These are phyloP conservation scores for Anabacerthia variegaticeps DNA, from an alignment of 2,797 vertebrate species.

Conservation along the genomic window DNA sequence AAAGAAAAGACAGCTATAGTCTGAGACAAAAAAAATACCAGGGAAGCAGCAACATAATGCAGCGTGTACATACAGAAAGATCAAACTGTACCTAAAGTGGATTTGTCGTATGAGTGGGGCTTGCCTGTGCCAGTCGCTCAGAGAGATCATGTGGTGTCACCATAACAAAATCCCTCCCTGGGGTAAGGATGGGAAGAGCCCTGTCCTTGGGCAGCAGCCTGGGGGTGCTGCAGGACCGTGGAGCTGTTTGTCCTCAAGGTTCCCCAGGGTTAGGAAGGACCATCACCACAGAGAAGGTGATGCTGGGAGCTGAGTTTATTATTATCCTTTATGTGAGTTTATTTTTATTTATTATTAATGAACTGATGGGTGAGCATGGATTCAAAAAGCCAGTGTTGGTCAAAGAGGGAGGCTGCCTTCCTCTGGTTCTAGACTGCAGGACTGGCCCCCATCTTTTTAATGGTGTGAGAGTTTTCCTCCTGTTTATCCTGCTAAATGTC, in stretches of 20 bases:
- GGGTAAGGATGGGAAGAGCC: neutral
- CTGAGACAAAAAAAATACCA: neutral
- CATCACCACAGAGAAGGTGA: rapidly evolving
- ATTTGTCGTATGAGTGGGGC: neutral
- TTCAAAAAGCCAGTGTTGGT: neutral
- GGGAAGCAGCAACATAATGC: neutral
- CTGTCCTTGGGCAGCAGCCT: neutral
- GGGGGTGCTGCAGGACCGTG: neutral
- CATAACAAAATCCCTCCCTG: neutral
- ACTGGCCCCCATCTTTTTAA: neutral
- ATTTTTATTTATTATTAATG: neutral
- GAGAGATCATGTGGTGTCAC: neutral
- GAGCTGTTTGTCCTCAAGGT: neutral
- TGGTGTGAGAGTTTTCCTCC: neutral
- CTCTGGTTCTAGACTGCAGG: neutral
- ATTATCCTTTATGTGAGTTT: neutral
- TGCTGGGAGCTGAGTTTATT: neutral
- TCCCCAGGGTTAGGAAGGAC: neutral
- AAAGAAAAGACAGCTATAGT: neutral
- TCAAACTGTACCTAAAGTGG: neutral
- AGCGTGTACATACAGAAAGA: neutral
- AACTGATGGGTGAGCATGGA: neutral
- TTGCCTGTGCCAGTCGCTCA: rapidly evolving
- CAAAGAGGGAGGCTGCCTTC: neutral
- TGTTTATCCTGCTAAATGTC: neutral